Evolutionary conservation across 2,888 invertebrate species (phyloP).

Genomic region (Mimumesa dahlbomi): DNA sequence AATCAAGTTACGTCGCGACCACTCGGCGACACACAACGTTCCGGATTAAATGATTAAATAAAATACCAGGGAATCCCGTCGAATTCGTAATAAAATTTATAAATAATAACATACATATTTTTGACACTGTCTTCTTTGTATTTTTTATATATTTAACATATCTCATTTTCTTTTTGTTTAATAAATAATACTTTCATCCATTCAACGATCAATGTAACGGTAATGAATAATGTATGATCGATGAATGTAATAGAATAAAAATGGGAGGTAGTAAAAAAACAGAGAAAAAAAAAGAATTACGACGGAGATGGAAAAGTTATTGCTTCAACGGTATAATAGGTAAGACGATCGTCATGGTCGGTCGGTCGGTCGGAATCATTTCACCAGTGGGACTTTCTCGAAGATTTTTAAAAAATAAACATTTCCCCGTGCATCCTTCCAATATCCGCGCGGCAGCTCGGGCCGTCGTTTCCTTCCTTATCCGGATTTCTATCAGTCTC

Average conservation of each 20-base stretch:
- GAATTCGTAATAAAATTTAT: too few relatives aligned
- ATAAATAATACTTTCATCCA: too few relatives aligned
- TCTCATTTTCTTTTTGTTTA: too few relatives aligned
- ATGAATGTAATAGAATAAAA: too few relatives aligned
- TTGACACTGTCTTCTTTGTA: neutral
- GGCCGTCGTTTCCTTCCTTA: constrained; percentile 19
- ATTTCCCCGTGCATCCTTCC: constrained; percentile 22
- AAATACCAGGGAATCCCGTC: constrained; percentile 5
- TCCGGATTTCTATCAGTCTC: constrained; percentile 32
- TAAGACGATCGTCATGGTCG: constrained; percentile 60
- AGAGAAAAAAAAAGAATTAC: too few relatives aligned
- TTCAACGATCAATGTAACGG: too few relatives aligned
- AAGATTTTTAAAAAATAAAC: constrained; percentile 58
- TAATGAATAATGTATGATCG: too few relatives aligned
- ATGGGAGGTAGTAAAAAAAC: too few relatives aligned
- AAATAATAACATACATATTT: constrained; percentile 3
- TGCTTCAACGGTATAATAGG: constrained; percentile 63
- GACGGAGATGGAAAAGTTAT: constrained; percentile 64
- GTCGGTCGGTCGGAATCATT: constrained; percentile 56
- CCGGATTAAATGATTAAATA: constrained; percentile 10
- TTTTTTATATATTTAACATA: too few relatives aligned
- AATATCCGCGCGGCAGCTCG: neutral
- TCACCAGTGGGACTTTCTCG: constrained; percentile 48
- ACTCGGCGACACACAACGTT: neutral
- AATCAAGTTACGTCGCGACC: neutral